Base-by-base conservation (phyloP, 2,888 invertebrate genomes). In the Drosophila fulvimacula region DNA sequence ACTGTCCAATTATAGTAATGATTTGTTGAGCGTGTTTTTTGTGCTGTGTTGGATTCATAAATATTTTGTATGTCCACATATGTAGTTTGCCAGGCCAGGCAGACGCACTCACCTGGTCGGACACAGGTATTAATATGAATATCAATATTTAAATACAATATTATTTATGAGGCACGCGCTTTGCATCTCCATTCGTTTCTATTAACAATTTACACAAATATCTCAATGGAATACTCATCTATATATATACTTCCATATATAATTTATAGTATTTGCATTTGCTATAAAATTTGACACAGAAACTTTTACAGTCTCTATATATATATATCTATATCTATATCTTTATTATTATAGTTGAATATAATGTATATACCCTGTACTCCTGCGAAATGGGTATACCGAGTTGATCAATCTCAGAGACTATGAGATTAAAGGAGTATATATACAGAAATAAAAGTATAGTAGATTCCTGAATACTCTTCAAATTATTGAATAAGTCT, bases 1-100 rank as follows among this genome's bases (percentile, higher is more conserved):
- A 74, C 66, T 66, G 74, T 76, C 75, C 76, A 73, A 79, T 81
- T 82, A 82, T 68, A 66, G 76, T 73, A 69, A 70, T 53, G 60
- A 74, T 70, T 66, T 73, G 69, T 55, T 58, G 57, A 51, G 52
- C 36, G 39, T 48, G 49, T 30, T 59, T 70, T 24, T 53, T 66
- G 55, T 19, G 42, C 38, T 46, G 51, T 55, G 42, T 21, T 34
- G 24, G 24, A 39, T 60, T 82, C 69, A 81, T 79, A 67, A 76
- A 79, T 81, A 81, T 82, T 81, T 71, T 52, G 81, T 79, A 56
- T 76, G 76, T 32, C 39, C 41, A 66, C 51, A 52, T 32, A n/a
- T n/a, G n/a, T n/a, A 38, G 44, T 27, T 13, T 34, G 36, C 24
- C 48, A 11, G 24, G 19, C 30, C 30, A 49, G 17, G n/a, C 17